phyloP scores from a whole-genome alignment of 2,888 invertebrate genomes.

The Dicyrtomina minuta region DNA sequence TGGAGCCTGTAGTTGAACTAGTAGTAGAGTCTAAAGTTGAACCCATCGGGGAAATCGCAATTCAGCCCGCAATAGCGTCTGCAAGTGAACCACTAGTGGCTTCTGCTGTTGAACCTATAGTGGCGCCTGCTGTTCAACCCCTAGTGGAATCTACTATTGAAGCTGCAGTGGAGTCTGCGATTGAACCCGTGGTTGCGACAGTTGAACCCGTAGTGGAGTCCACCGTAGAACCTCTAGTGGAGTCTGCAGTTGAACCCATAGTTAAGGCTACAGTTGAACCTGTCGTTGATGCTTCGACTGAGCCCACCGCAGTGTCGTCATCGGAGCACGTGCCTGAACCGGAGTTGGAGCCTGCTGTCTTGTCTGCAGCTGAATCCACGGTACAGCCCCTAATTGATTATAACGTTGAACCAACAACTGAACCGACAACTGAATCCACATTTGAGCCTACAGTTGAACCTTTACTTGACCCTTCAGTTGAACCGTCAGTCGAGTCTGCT shows the following conservation, averaged over 20 bases:
- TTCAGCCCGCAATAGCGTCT: no score
- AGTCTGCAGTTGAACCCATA: not conserved
- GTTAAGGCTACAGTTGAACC: not conserved
- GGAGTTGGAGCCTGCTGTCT: no score
- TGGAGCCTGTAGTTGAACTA: no score
- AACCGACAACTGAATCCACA: not conserved
- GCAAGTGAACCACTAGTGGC: not conserved
- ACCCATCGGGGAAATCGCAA: no score
- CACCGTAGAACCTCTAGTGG: no score
- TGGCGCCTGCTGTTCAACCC: not conserved
- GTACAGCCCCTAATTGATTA: no score
- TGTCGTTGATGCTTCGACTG: not conserved
- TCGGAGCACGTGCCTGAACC: not conserved
- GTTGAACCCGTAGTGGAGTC: not conserved
- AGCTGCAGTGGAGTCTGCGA: not conserved
- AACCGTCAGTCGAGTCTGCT: not conserved
- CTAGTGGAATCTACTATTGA: not conserved
- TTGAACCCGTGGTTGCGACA: not conserved
- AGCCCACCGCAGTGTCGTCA: not conserved
- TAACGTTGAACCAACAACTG: no score
- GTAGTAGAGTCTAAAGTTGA: no score
- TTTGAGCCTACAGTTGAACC: not conserved
- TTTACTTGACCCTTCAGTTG: not conserved
- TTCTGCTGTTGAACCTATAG: not conserved
- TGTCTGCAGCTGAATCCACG: not conserved